Evolutionary conservation across 2,888 invertebrate species (phyloP), one percentile per base, ranked within the genome.

Genomic region (Pyrochroa serraticornis): DNA sequence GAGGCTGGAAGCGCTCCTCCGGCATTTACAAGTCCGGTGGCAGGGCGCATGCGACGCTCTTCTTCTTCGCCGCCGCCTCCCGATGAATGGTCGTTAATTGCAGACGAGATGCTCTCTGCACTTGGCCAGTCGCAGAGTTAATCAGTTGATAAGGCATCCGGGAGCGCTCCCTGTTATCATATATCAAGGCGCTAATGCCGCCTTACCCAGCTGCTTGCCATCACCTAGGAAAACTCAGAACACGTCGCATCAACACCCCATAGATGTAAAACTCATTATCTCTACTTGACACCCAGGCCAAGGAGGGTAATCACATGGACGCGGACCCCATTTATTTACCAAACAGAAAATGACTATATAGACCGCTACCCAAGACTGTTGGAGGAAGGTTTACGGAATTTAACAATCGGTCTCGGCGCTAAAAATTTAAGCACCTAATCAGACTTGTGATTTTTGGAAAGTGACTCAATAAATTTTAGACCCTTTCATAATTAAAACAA

Each of bases 11-110:
- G 68, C 66, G 72, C 68, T 71, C 67, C 67, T 68, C 68, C 70
- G 66, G 60, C 64, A 63, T 61, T 63, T 67, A 61, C 63, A 64
- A 66, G 60, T 65, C 56, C 56, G 58, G 30, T 33, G 44, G 46
- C 47, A 58, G 52, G 44, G 73, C 75, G 75, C 76, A 75, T 73
- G 75, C 74, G 72, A 65, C 51, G 63, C 67, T 70, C 70, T 69
- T 71, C 64, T 65, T 64, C 66, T 60, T 62, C 63, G 63, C 67
- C 64, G 60, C 66, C 70, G 64, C 70, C 69, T 69, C 66, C 68
- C 67, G 66, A 68, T 74, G 73, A 72, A 73, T 74, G 71, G 67
- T 63, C 73, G 73, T 75, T 76, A 75, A 75, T 75, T 75, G 73
- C 69, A 67, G 68, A 66, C 65, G 68, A 70, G 71, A 71, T 70